Evolutionary conservation across 2,888 invertebrate species (phyloP), one percentile per base, ranked within the genome.

Genomic region (Orthosia gracilis): DNA sequence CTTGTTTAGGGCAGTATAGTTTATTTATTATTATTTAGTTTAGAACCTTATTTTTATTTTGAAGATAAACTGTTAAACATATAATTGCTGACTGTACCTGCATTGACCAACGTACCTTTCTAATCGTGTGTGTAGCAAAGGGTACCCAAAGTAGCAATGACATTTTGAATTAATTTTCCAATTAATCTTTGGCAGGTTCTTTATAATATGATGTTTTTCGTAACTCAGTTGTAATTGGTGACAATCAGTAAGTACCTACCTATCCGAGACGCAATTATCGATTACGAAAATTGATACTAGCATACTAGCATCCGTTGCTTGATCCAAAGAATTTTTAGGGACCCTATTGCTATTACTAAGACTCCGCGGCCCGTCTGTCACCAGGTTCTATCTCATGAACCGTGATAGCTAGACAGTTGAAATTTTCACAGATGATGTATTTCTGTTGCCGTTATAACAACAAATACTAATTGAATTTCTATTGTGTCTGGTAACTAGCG

Each of bases 251-350:
- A 3, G 31, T 31, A 31, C 31, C 31, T 31, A 31, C 31, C 31
- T 31, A 74, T 26, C 17, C 21, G 47, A 80, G 63, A 59, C 17
- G 59, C 31, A 74, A 80, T 65, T 65, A 81, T 49, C 21, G 49
- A 78, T 82, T 67, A 78, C 67, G 21, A 49, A 75, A 80, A 40
- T 23, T 26, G 15, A 11, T 47, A 72, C 62, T 4, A 26, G 21
- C 55, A 11, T 47, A 72, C 62, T 4, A 26, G 21, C 55, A 62
- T 72, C 61, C 54, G 54, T 26, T 18, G 21, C 52, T 45, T 31
- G 58, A 58, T 58, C 21, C 21, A 26, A 57, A 47, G 17, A 54
- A 52, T 54, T 40, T n/a, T 31, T n/a, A n/a, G n/a, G n/a, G n/a
- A n/a, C n/a, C n/a, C n/a, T n/a, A n/a, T n/a, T n/a, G n/a, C n/a